phyloP scores from a whole-genome alignment of 2,888 invertebrate species.

The Muscina levida region DNA sequence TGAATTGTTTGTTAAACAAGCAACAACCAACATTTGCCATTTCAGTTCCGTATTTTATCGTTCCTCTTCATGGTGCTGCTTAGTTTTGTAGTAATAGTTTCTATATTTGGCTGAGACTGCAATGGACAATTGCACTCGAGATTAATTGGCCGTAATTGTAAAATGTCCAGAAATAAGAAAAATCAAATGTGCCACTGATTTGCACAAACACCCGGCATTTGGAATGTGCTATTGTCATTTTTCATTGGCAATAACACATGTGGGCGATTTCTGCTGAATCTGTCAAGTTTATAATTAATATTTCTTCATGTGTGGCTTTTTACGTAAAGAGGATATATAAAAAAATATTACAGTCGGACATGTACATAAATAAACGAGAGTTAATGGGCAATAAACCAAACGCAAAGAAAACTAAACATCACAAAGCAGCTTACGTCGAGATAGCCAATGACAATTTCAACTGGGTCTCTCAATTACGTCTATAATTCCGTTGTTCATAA shows the following conservation, averaged over 20 bases:
- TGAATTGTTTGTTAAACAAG: conserved; percentile 3
- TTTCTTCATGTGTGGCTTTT: too few species aligned
- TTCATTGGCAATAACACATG: conserved; percentile 8
- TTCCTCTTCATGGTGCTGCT: too few species aligned
- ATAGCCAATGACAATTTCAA: too few species aligned
- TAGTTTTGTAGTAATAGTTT: background rate
- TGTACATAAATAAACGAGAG: too few species aligned
- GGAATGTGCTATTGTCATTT: background rate
- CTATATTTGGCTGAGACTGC: background rate
- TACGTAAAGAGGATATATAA: too few species aligned
- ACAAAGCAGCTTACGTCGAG: too few species aligned
- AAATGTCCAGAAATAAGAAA: conserved; percentile 26
- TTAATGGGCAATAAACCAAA: too few species aligned
- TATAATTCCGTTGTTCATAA: too few species aligned
- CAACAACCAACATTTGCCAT: background rate
- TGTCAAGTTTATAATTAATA: background rate
- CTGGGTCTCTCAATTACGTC: too few species aligned
- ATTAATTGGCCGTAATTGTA: conserved; percentile 31
- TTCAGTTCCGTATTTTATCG: too few species aligned
- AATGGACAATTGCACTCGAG: background rate
- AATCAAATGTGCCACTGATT: background rate
- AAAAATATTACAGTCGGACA: too few species aligned
- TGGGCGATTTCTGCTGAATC: background rate
- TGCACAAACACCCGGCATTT: background rate
- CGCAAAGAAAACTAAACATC: too few species aligned